Evolutionary conservation across 2,113 vertebrate species (phyloP).

Genomic region (Albula glossodonta): DNA sequence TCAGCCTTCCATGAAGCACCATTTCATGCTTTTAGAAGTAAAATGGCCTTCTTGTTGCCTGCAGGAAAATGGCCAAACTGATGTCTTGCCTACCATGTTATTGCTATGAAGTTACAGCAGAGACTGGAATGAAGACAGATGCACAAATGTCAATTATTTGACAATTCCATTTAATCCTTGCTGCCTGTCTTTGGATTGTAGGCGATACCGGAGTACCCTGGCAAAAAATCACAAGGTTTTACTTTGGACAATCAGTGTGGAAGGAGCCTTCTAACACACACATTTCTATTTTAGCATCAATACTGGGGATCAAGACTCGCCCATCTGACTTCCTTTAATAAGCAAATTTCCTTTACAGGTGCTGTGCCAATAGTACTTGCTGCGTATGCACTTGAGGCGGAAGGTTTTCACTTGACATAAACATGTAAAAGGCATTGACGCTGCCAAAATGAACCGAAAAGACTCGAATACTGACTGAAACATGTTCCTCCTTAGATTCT

Average conservation of each 20-base stretch:
- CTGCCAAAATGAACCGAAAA: conserved; percentile 25
- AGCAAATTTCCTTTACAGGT: conserved; percentile 48
- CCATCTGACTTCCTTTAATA: neutral
- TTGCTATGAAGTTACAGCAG: neutral
- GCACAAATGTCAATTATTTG: neutral
- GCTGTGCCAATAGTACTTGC: neutral
- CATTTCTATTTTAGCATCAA: conserved; percentile 50
- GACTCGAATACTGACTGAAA: conserved; percentile 58
- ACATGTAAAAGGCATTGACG: conserved; percentile 28
- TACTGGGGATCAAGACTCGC: neutral
- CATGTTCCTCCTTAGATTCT: conserved; percentile 74
- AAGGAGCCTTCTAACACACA: neutral
- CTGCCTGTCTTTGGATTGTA: neutral
- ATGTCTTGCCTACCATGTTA: neutral
- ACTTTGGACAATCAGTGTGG: neutral
- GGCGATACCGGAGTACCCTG: neutral
- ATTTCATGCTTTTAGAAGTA: too few relatives aligned
- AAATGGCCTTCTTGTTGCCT: too few relatives aligned
- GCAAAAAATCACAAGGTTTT: neutral
- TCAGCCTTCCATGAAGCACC: too few relatives aligned
- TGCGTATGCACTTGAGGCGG: neutral
- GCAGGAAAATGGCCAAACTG: too few relatives aligned
- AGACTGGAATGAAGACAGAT: neutral
- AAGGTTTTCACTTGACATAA: neutral
- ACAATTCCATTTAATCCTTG: neutral